phyloP scores from a whole-genome alignment of 64 coral and sea anemone genomes.

The Montipora efflorescens region DNA sequence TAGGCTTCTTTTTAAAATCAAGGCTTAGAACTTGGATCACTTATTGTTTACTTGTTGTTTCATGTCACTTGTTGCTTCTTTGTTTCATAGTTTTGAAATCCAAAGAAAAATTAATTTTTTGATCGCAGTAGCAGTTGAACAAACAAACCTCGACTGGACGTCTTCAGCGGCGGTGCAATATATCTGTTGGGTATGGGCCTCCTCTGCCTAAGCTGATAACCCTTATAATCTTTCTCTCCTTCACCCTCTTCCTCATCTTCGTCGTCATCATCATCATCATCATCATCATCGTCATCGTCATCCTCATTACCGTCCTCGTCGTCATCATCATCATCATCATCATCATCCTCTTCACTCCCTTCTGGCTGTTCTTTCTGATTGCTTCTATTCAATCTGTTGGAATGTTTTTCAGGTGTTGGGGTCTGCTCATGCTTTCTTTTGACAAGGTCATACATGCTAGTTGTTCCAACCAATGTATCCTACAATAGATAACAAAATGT shows the following conservation, averaged over 20 bases:
- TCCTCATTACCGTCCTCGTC: conserved; percentile 38
- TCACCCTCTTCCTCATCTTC: conserved; percentile 77
- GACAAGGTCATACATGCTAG: conserved; percentile 84
- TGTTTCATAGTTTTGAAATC: too few relatives aligned
- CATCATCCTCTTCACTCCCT: conserved; percentile 60
- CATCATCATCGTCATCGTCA: conserved; percentile 75
- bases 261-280: conserved; percentile 72
- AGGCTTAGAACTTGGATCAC: too few relatives aligned
- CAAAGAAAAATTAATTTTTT: too few relatives aligned
- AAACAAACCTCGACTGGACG: conserved; percentile 55
- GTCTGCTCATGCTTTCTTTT: conserved; percentile 88
- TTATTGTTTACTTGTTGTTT: too few relatives aligned
- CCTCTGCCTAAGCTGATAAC: conserved; percentile 85
- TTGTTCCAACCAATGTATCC: conserved; percentile 3
- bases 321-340: conserved; percentile 54
- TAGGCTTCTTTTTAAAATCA: too few relatives aligned
- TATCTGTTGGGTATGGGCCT: conserved; percentile 94
- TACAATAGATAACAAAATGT: not conserved
- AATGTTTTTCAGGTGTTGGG: conserved; percentile 71
- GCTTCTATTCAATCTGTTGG: not conserved
- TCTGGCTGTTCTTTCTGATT: conserved; percentile 31
- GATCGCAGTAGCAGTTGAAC: not conserved
- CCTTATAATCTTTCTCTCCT: conserved; percentile 60
- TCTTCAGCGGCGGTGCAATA: conserved; percentile 84
- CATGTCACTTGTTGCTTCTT: too few relatives aligned